Evolutionary conservation across 2,888 invertebrate species (phyloP), one percentile per base, ranked within the genome.

Genomic region (Augiades crinisus): DNA sequence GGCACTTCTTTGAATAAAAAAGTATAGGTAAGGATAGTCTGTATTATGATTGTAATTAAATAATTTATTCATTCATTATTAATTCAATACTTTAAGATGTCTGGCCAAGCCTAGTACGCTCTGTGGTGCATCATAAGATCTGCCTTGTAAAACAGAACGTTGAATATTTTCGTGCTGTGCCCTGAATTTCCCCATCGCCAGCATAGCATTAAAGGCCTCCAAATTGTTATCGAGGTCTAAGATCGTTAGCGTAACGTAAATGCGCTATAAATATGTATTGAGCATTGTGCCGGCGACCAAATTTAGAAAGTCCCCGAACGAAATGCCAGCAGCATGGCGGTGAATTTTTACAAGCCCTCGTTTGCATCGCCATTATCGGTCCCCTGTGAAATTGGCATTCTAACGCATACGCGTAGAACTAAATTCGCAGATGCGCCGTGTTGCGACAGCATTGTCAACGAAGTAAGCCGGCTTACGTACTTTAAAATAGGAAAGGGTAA

Each of bases 231-330:
- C 34, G 45, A 36, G 46, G 36, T 14, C 43, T 21, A 44, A 19
- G 41, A 43, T 50, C 50, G 43, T 50, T 44, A 44, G 43, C 30
- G 52, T 49, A 38, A 10, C 40, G 46, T 43, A 56, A 55, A 51
- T 56, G 52, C 43, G 55, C 57, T 46, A 61, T 61, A 60, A 63
- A 60, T 61, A 63, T 63, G 63, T 63, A 61, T 58, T 44, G 57
- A 52, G 58, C 49, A 54, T 56, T 54, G 53, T 54, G 44, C 57
- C 54, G 34, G 24, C 43, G 36, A 49, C 56, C 61, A 56, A 59
- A 58, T 63, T 59, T 59, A 63, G 59, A 63, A 59, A 60, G 59
- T 54, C 53, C 55, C 46, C 50, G 24, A 33, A 36, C 49, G 49
- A 47, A 30, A 37, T 40, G 57, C 44, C 44, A 43, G 44, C 44